Evolutionary conservation across 2,797 vertebrate genomes (phyloP).

Genomic region (Tokudaia tokunoshimensis): DNA sequence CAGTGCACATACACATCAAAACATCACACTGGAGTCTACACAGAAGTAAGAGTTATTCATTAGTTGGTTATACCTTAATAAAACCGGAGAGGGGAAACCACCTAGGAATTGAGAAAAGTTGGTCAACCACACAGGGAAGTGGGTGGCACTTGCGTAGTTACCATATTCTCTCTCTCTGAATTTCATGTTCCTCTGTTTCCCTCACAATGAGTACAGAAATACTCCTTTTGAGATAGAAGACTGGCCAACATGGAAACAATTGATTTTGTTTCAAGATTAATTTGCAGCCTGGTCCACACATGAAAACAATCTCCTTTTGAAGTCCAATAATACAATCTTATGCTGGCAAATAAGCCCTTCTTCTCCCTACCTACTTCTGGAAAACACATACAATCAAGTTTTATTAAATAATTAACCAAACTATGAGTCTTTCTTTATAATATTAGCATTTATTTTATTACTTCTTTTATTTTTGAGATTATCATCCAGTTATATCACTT

Average conservation of each 20-base stretch:
- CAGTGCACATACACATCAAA: not conserved
- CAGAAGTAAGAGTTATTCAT: not conserved
- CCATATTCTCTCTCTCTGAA: not conserved
- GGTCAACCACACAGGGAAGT: not conserved
- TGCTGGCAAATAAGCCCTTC: not conserved
- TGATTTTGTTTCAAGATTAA: not conserved
- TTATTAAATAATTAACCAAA: not conserved
- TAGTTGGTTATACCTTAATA: not conserved
- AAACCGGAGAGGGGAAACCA: not conserved
- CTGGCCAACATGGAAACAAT: not conserved
- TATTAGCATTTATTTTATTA: not conserved
- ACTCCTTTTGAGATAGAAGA: too few relatives aligned
- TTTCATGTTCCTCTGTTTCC: not conserved
- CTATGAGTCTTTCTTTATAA: not conserved
- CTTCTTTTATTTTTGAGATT: not conserved
- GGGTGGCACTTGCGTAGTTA: not conserved
- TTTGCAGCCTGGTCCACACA: not conserved
- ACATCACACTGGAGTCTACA: too few relatives aligned
- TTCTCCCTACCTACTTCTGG: not conserved
- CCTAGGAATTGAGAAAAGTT: too few relatives aligned
- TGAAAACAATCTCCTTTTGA: not conserved
- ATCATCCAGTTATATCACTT: not conserved
- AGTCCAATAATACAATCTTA: not conserved
- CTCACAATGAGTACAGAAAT: not conserved
- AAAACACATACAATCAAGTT: not conserved